Base-by-base conservation (phyloP, 2,113 vertebrate genomes). In the Microcebus jonahi region DNA sequence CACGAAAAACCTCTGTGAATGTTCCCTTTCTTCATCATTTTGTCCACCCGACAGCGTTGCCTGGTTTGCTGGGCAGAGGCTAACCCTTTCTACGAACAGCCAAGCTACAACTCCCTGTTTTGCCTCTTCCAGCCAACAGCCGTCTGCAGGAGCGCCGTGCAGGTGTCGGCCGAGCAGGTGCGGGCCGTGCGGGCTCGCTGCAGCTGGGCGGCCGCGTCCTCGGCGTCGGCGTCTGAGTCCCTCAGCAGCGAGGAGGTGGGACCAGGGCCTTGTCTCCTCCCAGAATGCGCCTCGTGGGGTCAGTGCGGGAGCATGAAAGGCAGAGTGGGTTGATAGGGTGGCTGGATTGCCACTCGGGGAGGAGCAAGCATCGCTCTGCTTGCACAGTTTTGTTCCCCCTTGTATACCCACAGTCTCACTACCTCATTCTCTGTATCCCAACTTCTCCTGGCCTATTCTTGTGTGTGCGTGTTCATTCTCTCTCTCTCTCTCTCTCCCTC, bases 191-290 rank as follows among this genome's bases (percentile, higher is more conserved):
- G 55, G 0, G 98, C 98, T 55, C 89, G 36, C n/a, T 99, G 98
- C 95, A 95, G 18, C 29, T 98, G 12, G 25, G 53, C 53, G 5
- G 53, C 53, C 53, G 5, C 53, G 17, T 2, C 83, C 11, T 96
- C 95, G 95, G 95, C 97, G n/a, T 96, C 95, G 95, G 95, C 97
- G n/a, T 99, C 98, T 0, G 98, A 98, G 45, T 99, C 98, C 0
- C 21, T 61, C 94, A 99, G 98, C 98, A 98, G 98, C 0, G 98
- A 99, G 77, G 98, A 99, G 98, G 98, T 99, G 95, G 11, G 96
- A 3, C 18, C 39, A 0, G 17, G 29, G 34, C n/a, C 9, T 20
- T 1, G 3, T 2, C 21, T 20, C 13, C 73, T 34, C 34, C 1
- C 0, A 3, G 17, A 8, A 8, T 0, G 34, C 9, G 0, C 10